A percentile compares a stretch with the other conserved stretches of the same genome.
Conservation (phyloP, 2,888 invertebrate genomes). For the Carabus problematicus region DNA sequence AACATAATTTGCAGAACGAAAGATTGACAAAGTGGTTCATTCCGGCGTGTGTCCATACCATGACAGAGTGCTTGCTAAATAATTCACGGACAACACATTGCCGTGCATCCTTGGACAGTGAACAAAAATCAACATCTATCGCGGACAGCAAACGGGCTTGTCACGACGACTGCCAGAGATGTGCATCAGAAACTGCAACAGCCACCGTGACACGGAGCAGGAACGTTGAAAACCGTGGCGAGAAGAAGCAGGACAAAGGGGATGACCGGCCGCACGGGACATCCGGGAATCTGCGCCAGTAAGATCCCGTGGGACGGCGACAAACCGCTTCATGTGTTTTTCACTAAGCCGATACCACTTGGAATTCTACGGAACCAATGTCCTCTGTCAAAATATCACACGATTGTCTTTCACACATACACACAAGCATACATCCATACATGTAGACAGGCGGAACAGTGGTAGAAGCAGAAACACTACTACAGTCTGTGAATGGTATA, state of each 20-base stretch:
- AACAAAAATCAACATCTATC: constrained; percentile 11
- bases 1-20: constrained; percentile 41
- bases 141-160: neutral
- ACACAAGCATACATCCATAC: too few relatives aligned
- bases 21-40: constrained; percentile 48
- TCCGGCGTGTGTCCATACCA: constrained; percentile 49
- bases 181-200: too few relatives aligned
- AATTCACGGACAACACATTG: constrained; percentile 48
- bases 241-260: neutral
- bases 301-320: constrained; percentile 24
- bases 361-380: constrained; percentile 21
- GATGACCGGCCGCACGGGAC: constrained; percentile 9
- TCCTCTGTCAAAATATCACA: constrained; percentile 26
- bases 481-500: too few relatives aligned
- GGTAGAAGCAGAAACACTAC: too few relatives aligned
- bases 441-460: too few relatives aligned
- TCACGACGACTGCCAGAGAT: neutral
- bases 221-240: neutral
- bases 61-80: constrained; percentile 52
- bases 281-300: constrained; percentile 8
- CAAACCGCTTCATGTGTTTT: constrained; percentile 26
- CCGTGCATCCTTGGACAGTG: constrained; percentile 26
- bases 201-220: neutral
- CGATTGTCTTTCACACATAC: constrained; percentile 13
- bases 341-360: constrained; percentile 21